Evolutionary conservation across 2,113 vertebrate genomes (phyloP), one percentile per base, ranked within the genome.

Genomic region (Panurus biarmicus): DNA sequence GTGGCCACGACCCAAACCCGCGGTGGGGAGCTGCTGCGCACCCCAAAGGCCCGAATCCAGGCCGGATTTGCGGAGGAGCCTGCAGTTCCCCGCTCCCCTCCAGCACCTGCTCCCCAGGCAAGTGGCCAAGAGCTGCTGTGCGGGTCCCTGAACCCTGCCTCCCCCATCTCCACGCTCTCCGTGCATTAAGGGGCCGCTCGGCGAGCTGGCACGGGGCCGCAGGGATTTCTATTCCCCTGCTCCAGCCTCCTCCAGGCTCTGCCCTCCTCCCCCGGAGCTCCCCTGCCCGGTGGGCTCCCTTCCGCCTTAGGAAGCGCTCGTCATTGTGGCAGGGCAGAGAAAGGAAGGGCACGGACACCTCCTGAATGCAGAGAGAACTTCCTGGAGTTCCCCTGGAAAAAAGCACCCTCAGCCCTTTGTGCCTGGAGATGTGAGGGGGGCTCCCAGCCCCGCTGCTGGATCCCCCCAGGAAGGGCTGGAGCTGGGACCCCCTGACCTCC

Each of bases 21-120:
- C 80, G 0, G 5, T 1, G 53, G 83, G 75, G 40, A 60, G 74
- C 70, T 36, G 38, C 38, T 6, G 0, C 28, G 81, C 70, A 5
- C 92, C 94, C 77, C 95, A 36, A 22, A 80, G 91, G 64, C 56
- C 74, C n/a, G 21, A 66, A 96, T 98, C 97, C 98, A 97, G 97
- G 96, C 97, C 97, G 12, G 95, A 88, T 97, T 97, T 98, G 71
- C 44, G 87, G 86, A 90, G 95, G 93, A 76, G 94, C 96, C 84
- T 53, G 51, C 19, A 23, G 24, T 44, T 84, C 80, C 87, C 74
- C 8, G 66, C 62, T 61, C 35, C 89, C 83, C 91, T 88, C 84
- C 90, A 94, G 97, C 98, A 98, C 97, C 98, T 98, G 98, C 97
- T 97, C 85, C 94, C 20, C 92, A 56, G 97, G 97, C 98, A 91